Conservation (phyloP, 2,797 vertebrate genomes). For the Phoxinus dragarum region DNA sequence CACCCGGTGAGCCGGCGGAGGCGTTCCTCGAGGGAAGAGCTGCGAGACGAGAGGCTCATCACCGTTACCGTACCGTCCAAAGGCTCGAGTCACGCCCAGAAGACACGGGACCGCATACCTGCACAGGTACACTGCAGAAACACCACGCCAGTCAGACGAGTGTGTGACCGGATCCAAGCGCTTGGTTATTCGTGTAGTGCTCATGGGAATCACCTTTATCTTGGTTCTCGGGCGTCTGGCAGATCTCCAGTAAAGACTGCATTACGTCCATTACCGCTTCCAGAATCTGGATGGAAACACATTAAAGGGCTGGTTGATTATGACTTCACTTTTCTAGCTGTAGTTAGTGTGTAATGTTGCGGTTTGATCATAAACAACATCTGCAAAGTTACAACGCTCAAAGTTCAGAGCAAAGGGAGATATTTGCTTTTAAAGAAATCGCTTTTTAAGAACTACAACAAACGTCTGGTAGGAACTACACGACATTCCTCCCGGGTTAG, state of each 20-base stretch:
- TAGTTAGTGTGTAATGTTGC: no score
- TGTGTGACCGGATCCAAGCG: background rate
- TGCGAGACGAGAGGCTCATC: slow-evolving; percentile 91
- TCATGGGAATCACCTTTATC: slow-evolving; percentile 84
- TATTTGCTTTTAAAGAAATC: no score
- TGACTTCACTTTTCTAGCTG: no score
- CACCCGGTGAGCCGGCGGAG: slow-evolving; percentile 76
- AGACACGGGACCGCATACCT: slow-evolving; percentile 88
- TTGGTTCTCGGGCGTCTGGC: slow-evolving; percentile 89
- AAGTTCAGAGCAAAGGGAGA: no score
- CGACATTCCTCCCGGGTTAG: no score
- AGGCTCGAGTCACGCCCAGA: slow-evolving; percentile 90
- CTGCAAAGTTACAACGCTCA: no score
- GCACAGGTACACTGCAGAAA: slow-evolving; percentile 87
- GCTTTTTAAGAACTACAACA: no score
- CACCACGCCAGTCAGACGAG: background rate
- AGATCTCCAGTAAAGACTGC: slow-evolving; percentile 88
- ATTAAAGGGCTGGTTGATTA: no score
- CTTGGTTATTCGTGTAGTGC: background rate
- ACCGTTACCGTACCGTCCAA: slow-evolving; percentile 92
- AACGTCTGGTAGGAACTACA: no score
- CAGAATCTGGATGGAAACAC: slow-evolving; percentile 81
- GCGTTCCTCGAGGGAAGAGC: slow-evolving; percentile 87
- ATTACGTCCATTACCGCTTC: slow-evolving; percentile 89
- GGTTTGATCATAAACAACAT: no score